Base-by-base conservation (phyloP, 2,797 vertebrate species). In the Hemitrygon akajei region DNA sequence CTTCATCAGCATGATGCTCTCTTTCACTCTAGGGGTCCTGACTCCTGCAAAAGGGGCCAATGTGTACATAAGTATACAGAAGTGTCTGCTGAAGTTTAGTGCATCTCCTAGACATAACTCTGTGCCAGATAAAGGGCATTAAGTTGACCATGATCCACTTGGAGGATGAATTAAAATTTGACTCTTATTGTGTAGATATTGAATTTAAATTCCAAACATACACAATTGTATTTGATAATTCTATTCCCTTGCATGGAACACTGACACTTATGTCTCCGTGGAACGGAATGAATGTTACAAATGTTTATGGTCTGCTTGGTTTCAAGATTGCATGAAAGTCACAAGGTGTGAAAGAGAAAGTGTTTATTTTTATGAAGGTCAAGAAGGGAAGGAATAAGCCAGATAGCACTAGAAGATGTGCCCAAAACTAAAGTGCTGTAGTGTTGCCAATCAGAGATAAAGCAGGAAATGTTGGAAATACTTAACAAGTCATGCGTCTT, bases 301-400 rank as follows among this genome's bases (percentile, higher is more conserved):
- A 37, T 89, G 66, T 89, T 89, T 37, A 89, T 69, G 86, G 86
- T 89, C 86, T 89, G n/a, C n/a, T 66, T 69, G 60, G 60, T 89
- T 89, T 89, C 86, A 89, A 89, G 60, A 89, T 89, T 69, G 86
- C 86, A 34, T 89, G 86, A 89, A 89, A 89, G 60, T 7, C 60
- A 11, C 37, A 60, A 89, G n/a, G 5, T 66, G 30, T 34, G 58
- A 89, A 87, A 89, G 58, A 66, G 34, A 34, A 89, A 34, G 60
- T 66, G 20, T 22, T 34, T 89, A n/a, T 89, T 16, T 73, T 89
- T 34, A 20, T 89, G 12, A 89, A 37, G 66, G 63, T 18, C 84
- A 89, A 89, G 86, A 73, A 20, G 71, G 71, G 71, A 73, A 73
- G 71, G 18, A 73, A 22, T 73, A 73, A 73, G 22, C 25, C 71